phyloP scores from a whole-genome alignment of 2,888 invertebrate species.

The Cyrtodaria siliqua region DNA sequence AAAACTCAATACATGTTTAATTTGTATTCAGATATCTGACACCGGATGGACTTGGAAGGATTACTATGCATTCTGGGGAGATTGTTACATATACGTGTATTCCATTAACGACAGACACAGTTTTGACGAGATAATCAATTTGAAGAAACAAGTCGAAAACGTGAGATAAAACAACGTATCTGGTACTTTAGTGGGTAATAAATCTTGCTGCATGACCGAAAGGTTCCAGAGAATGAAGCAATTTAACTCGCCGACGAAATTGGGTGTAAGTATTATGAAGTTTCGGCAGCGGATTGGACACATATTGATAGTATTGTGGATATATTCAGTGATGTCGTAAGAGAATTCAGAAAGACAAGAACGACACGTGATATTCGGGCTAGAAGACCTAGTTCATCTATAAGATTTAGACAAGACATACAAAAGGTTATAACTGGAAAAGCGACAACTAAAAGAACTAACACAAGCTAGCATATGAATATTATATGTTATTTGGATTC shows the following conservation, averaged over 20 bases:
- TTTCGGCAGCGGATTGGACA: slow-evolving; percentile 84
- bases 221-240: slow-evolving; percentile 78
- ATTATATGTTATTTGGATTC: too few relatives aligned
- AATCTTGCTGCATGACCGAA: slow-evolving; percentile 79
- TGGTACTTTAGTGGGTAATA: slow-evolving; percentile 82
- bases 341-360: slow-evolving; percentile 76
- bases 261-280: slow-evolving; percentile 82
- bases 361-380: slow-evolving; percentile 73
- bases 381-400: slow-evolving; percentile 80
- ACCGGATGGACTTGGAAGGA: slow-evolving; percentile 71
- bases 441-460: slow-evolving; percentile 48
- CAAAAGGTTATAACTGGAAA: slow-evolving; percentile 81
- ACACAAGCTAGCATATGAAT: too few relatives aligned
- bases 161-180: slow-evolving; percentile 67
- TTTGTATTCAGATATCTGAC: slow-evolving; percentile 4
- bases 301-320: slow-evolving; percentile 75
- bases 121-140: slow-evolving; percentile 75
- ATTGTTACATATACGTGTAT: slow-evolving; percentile 83
- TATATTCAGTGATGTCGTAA: slow-evolving; percentile 82
- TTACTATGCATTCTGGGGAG: slow-evolving; percentile 82
- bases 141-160: slow-evolving; percentile 78
- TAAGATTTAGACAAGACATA: slow-evolving; percentile 77
- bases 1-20: too few relatives aligned
- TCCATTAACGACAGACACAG: slow-evolving; percentile 81
- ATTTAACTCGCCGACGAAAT: slow-evolving; percentile 80